Base-by-base conservation (phyloP, 2,888 invertebrate genomes). In the Orchesellides sinensis region DNA sequence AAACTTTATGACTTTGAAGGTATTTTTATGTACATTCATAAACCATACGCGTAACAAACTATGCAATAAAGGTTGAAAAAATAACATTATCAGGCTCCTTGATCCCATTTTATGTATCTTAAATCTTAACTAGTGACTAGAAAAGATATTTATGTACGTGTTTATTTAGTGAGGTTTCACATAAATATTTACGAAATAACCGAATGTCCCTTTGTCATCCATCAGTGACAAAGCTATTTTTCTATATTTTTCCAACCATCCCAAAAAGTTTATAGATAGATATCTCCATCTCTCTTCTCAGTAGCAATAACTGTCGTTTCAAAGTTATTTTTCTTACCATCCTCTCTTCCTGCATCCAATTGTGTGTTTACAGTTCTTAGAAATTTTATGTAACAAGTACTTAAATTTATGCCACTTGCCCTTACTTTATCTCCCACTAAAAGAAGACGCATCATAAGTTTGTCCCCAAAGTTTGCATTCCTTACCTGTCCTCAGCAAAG, bases 11-110 rank as follows among this genome's bases (percentile, higher is more conserved):
- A 35, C 63, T 52, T 19, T 63, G 14, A 25, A 63, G 65, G 79
- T 72, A 79, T 79, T 79, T 79, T 79, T 79, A 79, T 79, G 79
- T 45, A 27, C n/a, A 47, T 23, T 72, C 72, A 49, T 79, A 79
- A 79, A 72, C 27, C 27, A 63, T 40, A 25, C 14, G 14, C 35
- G 74, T 63, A 35, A n/a, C n/a, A n/a, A n/a, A n/a, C n/a, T n/a
- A n/a, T n/a, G n/a, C n/a, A n/a, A n/a, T n/a, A n/a, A n/a, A n/a
- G 0, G 49, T 49, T 17, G 6, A 61, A 32, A 61, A 61, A 61
- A 56, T 56, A 27, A 23, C 23, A 56, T 27, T 56, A 19, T 49
- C n/a, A 14, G 19, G 49, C 2, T 49, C 49, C 19, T 32, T 32
- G 32, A 40, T 52, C 12, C 27, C 12, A 6, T 25, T 0, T n/a